Conservation (phyloP, 2,888 invertebrate genomes). For the Deilephila elpenor region DNA sequence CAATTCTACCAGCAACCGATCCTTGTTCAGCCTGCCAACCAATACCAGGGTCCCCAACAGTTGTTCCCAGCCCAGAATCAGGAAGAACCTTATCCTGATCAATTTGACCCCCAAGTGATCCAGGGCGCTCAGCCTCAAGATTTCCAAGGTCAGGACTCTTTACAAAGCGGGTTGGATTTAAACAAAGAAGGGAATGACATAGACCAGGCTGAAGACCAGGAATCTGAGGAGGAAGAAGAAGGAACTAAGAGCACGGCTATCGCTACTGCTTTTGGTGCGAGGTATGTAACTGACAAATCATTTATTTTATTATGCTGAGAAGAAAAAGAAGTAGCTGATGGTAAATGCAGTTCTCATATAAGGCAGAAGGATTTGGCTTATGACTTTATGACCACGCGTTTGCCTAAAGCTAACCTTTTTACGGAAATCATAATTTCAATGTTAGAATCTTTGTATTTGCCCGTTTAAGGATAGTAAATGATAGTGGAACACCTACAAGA, state of each 20-base stretch:
- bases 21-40: constrained; percentile 35
- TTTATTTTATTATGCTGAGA: too few species aligned
- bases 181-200: constrained; percentile 73
- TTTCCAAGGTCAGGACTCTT: constrained; percentile 53
- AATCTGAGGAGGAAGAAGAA: constrained; percentile 54
- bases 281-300: constrained; percentile 55
- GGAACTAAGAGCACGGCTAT: constrained; percentile 69
- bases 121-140: constrained; percentile 40
- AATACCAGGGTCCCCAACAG: constrained; percentile 38
- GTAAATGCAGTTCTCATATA: too few species aligned
- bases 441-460: too few species aligned
- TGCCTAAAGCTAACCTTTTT: too few species aligned
- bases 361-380: too few species aligned
- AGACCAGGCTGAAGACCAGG: constrained; percentile 59
- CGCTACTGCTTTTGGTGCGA: constrained; percentile 76
- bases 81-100: constrained; percentile 39
- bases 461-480: too few species aligned
- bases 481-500: too few species aligned
- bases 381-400: too few species aligned
- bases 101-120: constrained; percentile 33
- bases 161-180: constrained; percentile 72
- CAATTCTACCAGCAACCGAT: constrained; percentile 42
- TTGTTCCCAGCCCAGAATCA: constrained; percentile 36
- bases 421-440: too few species aligned
- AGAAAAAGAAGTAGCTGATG: too few species aligned